These are phyloP conservation scores for Trilocha varians DNA, from an alignment of 2,888 invertebrate species.

Conservation along the genomic window DNA sequence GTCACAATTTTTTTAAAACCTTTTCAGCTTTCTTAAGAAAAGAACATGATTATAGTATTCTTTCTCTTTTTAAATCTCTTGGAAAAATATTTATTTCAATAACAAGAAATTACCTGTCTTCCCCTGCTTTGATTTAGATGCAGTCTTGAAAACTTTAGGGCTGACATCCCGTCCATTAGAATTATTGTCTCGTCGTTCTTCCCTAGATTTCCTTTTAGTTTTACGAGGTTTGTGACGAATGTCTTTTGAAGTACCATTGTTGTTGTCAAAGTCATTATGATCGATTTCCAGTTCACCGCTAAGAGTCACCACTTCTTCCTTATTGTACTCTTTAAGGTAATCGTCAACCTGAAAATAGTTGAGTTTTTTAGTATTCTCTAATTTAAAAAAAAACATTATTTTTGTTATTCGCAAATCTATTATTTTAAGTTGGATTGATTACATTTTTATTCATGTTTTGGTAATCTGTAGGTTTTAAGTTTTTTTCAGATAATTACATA, in stretches of 20 bases:
- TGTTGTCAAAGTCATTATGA: slow-evolving; percentile 59
- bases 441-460: too few species aligned
- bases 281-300: slow-evolving; percentile 69
- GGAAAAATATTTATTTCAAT: neutral
- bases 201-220: slow-evolving; percentile 54
- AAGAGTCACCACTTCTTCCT: slow-evolving; percentile 62
- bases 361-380: neutral
- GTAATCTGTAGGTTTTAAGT: too few species aligned
- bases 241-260: slow-evolving; percentile 53
- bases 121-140: slow-evolving; percentile 39
- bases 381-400: too few species aligned
- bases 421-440: too few species aligned
- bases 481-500: slow-evolving; percentile 6
- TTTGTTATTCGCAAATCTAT: too few species aligned
- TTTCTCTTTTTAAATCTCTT: too few species aligned
- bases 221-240: slow-evolving; percentile 56
- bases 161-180: slow-evolving; percentile 57
- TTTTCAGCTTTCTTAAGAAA: too few species aligned
- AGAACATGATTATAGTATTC: too few species aligned
- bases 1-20: too few species aligned
- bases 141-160: slow-evolving; percentile 61
- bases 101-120: slow-evolving; percentile 40
- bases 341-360: slow-evolving; percentile 52
- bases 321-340: slow-evolving; percentile 66
- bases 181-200: slow-evolving; percentile 50